phyloP scores from a whole-genome alignment of 2,888 invertebrate genomes.

The Caenorhabditis imperialis region DNA sequence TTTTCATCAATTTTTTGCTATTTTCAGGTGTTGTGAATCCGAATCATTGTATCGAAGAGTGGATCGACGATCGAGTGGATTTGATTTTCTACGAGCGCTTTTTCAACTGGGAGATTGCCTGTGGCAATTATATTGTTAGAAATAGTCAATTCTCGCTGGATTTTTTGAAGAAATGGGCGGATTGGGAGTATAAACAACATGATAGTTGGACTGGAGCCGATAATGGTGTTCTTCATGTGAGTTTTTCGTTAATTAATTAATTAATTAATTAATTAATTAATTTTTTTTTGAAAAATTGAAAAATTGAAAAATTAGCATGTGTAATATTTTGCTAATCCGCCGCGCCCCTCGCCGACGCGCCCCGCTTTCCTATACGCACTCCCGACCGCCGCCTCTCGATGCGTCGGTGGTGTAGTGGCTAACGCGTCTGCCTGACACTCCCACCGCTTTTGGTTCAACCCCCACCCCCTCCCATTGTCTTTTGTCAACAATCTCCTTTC shows the following conservation, averaged over 20 bases:
- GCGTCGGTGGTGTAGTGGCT: too few species aligned
- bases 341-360: too few species aligned
- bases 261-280: too few species aligned
- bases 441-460: too few species aligned
- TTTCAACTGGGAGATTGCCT: conserved; percentile 78
- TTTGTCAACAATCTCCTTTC: neutral
- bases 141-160: conserved; percentile 61
- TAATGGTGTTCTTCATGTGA: conserved; percentile 73
- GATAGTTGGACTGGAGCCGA: conserved; percentile 73
- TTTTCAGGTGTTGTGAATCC: conserved; percentile 74
- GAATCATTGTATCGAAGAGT: conserved; percentile 77
- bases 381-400: too few species aligned
- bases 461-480: neutral
- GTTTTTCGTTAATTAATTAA: too few species aligned
- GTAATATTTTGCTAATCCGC: too few species aligned
- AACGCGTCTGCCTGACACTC: too few species aligned
- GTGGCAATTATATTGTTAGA: conserved; percentile 75
- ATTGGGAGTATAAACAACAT: conserved; percentile 71
- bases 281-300: too few species aligned
- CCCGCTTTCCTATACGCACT: too few species aligned
- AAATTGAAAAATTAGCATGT: too few species aligned
- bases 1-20: conserved; percentile 7
- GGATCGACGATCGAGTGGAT: conserved; percentile 76
- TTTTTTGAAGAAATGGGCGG: conserved; percentile 66
- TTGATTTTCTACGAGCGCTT: conserved; percentile 77